Evolutionary conservation across 1,140 invertebrate genomes (phyloP), one percentile per base, ranked within the genome.

Genomic region (Telenomus remus): DNA sequence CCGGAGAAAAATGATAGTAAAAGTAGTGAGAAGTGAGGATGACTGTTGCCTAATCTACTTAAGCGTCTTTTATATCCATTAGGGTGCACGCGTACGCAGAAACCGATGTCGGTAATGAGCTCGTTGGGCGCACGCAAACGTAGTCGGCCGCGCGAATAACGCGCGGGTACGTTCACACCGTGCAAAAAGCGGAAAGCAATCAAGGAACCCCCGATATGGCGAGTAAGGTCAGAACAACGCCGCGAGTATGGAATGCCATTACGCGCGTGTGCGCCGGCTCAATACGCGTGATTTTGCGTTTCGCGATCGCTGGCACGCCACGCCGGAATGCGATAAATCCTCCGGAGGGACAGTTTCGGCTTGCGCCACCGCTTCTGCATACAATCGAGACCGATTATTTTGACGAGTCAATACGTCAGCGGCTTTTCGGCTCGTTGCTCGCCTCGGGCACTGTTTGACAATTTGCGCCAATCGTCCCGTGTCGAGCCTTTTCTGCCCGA

Each of bases 211-310:
- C 82, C 80, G 81, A 86, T 84, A 85, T 84, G 80, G 78, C 78
- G 79, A 82, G 83, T 84, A 85, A 85, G 84, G 84, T 86, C 84
- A 86, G 85, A 85, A 82, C 76, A 73, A 55, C 72, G 79, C 80
- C 80, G 79, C 80, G 79, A 80, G 78, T 76, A 72, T 82, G 82
- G 83, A 85, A 85, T 85, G 84, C 82, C 82, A 85, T 85, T 85
- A 83, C 82, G 78, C 78, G 76, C 78, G 76, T 63, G 68, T 79
- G 57, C 48, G 57, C 63, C 35, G 48, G 19, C 69, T 66, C 60
- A 61, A 74, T 71, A 77, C 70, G 78, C 78, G 70, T 71, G 70
- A 79, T 79, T 77, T 77, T 71, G 64, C 70, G 65, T 76, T 73
- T 61, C 42, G 66, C 65, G 47, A 59, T 79, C 51, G 42, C 57